These are phyloP conservation scores for Plagiodera versicolora DNA, from an alignment of 2,888 invertebrate genomes.

Conservation along the genomic window DNA sequence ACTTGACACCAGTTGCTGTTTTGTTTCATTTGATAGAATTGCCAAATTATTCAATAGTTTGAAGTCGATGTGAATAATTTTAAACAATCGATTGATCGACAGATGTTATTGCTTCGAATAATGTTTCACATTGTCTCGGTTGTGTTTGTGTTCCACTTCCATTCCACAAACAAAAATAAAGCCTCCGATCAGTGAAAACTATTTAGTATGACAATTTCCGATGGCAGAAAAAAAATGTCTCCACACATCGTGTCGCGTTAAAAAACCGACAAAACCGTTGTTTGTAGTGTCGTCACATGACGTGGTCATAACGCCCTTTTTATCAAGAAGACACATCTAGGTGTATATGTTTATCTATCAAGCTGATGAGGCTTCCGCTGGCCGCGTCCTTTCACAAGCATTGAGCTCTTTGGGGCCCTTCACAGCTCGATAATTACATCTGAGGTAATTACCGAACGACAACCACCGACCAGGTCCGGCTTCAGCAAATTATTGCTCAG, in stretches of 20 bases:
- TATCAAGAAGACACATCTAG: constrained; percentile 40
- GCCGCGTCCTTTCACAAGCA: constrained; percentile 9
- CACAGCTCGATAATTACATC: not conserved
- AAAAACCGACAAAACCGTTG: constrained; percentile 34
- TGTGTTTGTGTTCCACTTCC: too few species aligned
- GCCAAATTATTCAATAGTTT: too few species aligned
- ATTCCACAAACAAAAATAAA: too few species aligned
- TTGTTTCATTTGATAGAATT: too few species aligned
- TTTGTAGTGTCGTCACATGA: constrained; percentile 43
- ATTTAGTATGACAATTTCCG: not conserved
- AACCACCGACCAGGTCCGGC: not conserved
- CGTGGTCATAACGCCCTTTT: constrained; percentile 35
- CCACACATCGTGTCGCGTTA: not conserved
- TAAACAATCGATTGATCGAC: too few species aligned
- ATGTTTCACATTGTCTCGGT: too few species aligned
- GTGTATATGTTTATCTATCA: too few species aligned
- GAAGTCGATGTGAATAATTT: too few species aligned
- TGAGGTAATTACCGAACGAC: not conserved
- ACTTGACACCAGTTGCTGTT: too few species aligned
- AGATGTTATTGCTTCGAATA: too few species aligned
- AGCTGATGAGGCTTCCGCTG: constrained; percentile 36
- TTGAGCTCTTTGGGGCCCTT: not conserved
- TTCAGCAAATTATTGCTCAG: not conserved
- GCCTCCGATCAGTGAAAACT: too few species aligned
- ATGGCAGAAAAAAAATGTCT: not conserved